Evolutionary conservation across 2,888 invertebrate genomes (phyloP), one percentile per base, ranked within the genome.

Genomic region (Pegoplata infirma): DNA sequence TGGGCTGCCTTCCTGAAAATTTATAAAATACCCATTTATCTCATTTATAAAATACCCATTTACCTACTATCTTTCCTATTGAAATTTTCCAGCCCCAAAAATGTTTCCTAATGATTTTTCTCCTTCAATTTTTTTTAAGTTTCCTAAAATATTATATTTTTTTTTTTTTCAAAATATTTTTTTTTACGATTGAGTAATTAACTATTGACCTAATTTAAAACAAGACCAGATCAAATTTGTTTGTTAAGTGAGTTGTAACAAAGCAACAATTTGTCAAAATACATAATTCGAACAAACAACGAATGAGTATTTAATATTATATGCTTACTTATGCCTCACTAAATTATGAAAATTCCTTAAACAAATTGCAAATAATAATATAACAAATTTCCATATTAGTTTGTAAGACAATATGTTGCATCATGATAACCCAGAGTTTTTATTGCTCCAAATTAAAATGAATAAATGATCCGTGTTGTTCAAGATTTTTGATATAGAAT

Each of bases 401-500:
- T 40, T 40, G 36, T 3, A 10, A 36, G 10, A 6, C 10, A n/a
- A 49, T 49, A 51, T 49, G n/a, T 32, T 21, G 51, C 36, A 19
- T 21, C 19, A 5, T 12, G n/a, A 17, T 32, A 12, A 5, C n/a
- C 6, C 7, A 49, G 21, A 63, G 21, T 36, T 63, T 8, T n/a
- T n/a, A n/a, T n/a, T 36, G 28, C 51, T 63, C 51, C n/a, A 19
- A 6, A 53, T 25, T 53, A 14, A 49, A 23, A 7, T 56, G 46
- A 19, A 46, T 5, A 40, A 40, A n/a, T 19, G 36, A 28, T 63
- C 49, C 19, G 51, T 19, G 40, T 63, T 49, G 44, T 63, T 63
- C n/a, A 63, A 21, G 63, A 36, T 63, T 1, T 32, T 1, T 32
- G 3, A 32, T 32, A 32, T 32, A 10, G 32, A 32, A 10, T 32